A percentile compares a stretch with the other conserved stretches of the same genome.
Evolutionary conservation across 1,140 invertebrate species (phyloP).

Genomic region (Macrobrachium rosenbergii): DNA sequence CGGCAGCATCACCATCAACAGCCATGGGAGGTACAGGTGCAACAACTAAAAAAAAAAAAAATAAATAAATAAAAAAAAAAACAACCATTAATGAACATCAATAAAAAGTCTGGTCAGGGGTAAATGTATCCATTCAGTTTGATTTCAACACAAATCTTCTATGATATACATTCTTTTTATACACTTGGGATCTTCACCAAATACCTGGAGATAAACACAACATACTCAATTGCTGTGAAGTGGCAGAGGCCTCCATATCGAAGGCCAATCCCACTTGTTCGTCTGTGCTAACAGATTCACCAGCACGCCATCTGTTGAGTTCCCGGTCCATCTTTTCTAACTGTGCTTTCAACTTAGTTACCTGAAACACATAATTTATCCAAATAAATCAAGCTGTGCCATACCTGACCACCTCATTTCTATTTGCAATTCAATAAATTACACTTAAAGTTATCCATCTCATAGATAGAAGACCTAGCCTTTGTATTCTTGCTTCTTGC

Average conservation of each 20-base stretch:
- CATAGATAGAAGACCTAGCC: too few species aligned
- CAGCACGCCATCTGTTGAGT: constrained; percentile 85
- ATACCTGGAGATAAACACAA: background rate
- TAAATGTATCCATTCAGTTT: background rate
- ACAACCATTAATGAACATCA: background rate
- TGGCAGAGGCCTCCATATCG: constrained; percentile 73
- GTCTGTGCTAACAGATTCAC: constrained; percentile 91
- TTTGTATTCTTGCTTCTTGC: too few species aligned
- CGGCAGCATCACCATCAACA: constrained; percentile 54
- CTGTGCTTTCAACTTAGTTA: constrained; percentile 82
- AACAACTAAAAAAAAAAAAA: background rate
- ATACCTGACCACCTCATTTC: background rate
- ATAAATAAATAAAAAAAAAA: background rate
- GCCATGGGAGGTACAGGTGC: background rate
- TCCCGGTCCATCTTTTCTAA: constrained; percentile 92
- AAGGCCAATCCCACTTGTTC: constrained; percentile 93
- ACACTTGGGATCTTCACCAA: too few species aligned
- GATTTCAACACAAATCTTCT: background rate
- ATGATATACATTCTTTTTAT: too few species aligned
- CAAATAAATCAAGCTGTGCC: background rate
- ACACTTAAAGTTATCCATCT: too few species aligned
- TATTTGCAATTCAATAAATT: too few species aligned
- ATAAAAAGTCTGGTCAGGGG: background rate
- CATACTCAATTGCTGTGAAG: constrained; percentile 57
- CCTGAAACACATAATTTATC: constrained; percentile 27